A percentile compares a stretch with the other conserved stretches of the same genome.
Conservation (phyloP, 2,888 invertebrate species). For the Mycogona germanica region DNA sequence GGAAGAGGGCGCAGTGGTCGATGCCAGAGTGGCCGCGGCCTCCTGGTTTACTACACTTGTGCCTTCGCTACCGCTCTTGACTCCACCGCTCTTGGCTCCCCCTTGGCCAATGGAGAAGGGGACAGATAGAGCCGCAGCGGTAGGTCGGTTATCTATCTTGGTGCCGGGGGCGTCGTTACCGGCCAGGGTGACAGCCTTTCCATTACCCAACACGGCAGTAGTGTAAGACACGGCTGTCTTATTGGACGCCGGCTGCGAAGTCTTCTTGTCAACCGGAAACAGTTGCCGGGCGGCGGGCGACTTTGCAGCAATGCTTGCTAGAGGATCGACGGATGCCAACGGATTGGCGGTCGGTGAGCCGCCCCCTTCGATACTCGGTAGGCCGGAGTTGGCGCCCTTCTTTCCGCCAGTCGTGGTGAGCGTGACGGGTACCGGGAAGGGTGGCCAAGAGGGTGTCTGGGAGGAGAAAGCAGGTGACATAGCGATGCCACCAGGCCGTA, state of each 20-base stretch:
- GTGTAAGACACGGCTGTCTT: slow-evolving; percentile 39
- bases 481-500: slow-evolving; percentile 7
- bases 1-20: background rate
- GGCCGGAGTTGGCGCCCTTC: background rate
- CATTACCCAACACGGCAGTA: slow-evolving; percentile 25
- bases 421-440: slow-evolving; percentile 6
- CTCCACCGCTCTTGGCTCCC: background rate
- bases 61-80: background rate
- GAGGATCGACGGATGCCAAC: slow-evolving; percentile 23
- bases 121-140: background rate
- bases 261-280: slow-evolving; percentile 29
- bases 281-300: slow-evolving; percentile 30
- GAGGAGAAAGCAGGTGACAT: slow-evolving; percentile 1
- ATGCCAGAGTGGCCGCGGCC: background rate
- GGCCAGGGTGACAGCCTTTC: slow-evolving; percentile 22
- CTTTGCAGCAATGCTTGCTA: slow-evolving; percentile 22
- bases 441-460: slow-evolving; percentile 3
- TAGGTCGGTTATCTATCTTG: too few species aligned
- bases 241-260: slow-evolving; percentile 41
- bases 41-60: background rate
- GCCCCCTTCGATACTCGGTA: background rate
- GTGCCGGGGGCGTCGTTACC: slow-evolving; percentile 32
- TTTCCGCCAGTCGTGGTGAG: slow-evolving; percentile 1
- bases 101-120: background rate
- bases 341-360: slow-evolving; percentile 29